A percentile compares a stretch with the other conserved stretches of the same genome.
Evolutionary conservation across 1,140 invertebrate genomes (phyloP).

Genomic region (Aradophagus sp.): DNA sequence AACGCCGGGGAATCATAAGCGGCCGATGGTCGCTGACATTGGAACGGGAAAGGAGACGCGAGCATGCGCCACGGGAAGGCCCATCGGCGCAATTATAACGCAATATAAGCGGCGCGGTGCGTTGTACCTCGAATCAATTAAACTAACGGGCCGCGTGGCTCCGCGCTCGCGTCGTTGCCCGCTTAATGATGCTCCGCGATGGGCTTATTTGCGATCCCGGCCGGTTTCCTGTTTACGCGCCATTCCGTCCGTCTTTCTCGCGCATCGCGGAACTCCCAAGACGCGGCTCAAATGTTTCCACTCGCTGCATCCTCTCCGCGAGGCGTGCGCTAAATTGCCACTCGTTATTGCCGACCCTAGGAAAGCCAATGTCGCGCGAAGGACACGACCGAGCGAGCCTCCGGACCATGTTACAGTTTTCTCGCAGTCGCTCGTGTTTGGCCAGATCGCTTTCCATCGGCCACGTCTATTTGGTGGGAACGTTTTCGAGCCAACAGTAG

Average conservation of each 20-base stretch:
- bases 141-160: conserved; percentile 52
- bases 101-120: conserved; percentile 43
- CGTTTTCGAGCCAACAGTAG: conserved; percentile 1
- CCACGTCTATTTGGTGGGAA: too few species aligned
- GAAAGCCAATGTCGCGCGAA: conserved; percentile 48
- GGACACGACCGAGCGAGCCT: conserved; percentile 24
- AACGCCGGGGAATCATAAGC: conserved; percentile 45
- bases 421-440: conserved; percentile 18
- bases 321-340: conserved; percentile 26
- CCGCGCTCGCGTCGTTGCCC: conserved; percentile 59
- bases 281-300: conserved; percentile 44
- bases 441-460: too few species aligned
- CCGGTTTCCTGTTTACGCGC: conserved; percentile 61
- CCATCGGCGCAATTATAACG: conserved; percentile 46
- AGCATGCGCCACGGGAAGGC: conserved; percentile 4
- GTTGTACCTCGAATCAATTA: conserved; percentile 56
- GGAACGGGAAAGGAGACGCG: conserved; percentile 34
- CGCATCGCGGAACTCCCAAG: conserved; percentile 46
- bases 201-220: conserved; percentile 63
- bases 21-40: conserved; percentile 46
- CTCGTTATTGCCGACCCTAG: conserved; percentile 38
- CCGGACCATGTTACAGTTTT: too few species aligned
- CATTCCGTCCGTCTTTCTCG: conserved; percentile 45
- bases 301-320: conserved; percentile 34
- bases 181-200: conserved; percentile 64